Evolutionary conservation across 2,888 invertebrate genomes (phyloP).

Genomic region (Drosophila greeni): DNA sequence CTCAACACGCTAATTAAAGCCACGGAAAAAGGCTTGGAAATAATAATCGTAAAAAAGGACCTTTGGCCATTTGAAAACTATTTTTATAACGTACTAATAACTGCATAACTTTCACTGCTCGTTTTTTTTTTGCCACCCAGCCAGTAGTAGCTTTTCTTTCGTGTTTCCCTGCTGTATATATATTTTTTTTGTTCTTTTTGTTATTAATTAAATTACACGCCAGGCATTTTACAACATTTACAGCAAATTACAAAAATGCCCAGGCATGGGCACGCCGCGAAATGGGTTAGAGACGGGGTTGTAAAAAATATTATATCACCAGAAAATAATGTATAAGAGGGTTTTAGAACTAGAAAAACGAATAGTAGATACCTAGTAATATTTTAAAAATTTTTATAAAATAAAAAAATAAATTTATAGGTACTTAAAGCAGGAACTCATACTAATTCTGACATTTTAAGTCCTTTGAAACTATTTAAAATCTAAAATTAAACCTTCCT

Average conservation of each 20-base stretch:
- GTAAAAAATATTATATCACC: conserved; percentile 64
- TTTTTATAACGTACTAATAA: conserved; percentile 73
- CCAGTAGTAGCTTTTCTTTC: conserved; percentile 32
- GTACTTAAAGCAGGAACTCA: neutral
- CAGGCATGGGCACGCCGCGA: conserved; percentile 46
- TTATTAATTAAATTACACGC: conserved; percentile 73
- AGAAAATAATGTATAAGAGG: conserved; percentile 48
- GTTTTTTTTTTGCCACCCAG: conserved; percentile 54
- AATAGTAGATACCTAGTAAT: conserved; percentile 12
- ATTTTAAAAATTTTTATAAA: neutral
- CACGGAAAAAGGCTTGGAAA: conserved; percentile 47
- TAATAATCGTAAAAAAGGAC: conserved; percentile 4
- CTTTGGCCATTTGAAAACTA: conserved; percentile 38
- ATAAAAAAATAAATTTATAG: neutral
- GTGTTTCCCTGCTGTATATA: conserved; percentile 19
- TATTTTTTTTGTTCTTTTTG: conserved; percentile 45
- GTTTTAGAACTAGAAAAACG: neutral
- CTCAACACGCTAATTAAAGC: conserved; percentile 65
- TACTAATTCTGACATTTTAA: neutral
- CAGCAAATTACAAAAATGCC: conserved; percentile 66
- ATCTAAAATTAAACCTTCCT: neutral
- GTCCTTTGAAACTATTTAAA: neutral
- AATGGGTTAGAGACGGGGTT: conserved; percentile 17
- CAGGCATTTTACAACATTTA: conserved; percentile 73
- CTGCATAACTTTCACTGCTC: conserved; percentile 74